Conservation (phyloP, 2,113 vertebrate genomes). For the Prietella phreatophila region DNA sequence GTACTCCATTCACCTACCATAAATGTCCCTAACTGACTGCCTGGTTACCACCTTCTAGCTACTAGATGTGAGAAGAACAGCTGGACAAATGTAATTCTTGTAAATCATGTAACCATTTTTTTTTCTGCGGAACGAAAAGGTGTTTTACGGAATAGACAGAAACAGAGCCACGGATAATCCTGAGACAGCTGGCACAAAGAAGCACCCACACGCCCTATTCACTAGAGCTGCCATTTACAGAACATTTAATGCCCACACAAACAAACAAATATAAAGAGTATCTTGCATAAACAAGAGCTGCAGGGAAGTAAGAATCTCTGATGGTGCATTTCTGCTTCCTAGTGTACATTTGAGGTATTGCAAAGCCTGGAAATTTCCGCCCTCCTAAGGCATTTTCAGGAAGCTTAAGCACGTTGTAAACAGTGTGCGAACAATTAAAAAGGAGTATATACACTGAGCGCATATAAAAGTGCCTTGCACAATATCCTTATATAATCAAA, state of each 20-base stretch:
- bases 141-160: background rate
- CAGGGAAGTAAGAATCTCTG: background rate
- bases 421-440: background rate
- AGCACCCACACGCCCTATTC: background rate
- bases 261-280: background rate
- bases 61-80: background rate
- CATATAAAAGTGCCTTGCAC: background rate
- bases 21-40: background rate
- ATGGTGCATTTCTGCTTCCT: slow-evolving; percentile 20
- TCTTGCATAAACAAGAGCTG: background rate
- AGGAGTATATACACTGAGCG: background rate
- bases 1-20: background rate
- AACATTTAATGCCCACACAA: slow-evolving; percentile 14
- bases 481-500: background rate
- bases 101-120: background rate
- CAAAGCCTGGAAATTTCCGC: background rate
- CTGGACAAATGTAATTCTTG: background rate
- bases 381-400: too few species aligned
- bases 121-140: background rate
- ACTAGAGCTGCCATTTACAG: background rate
- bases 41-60: background rate
- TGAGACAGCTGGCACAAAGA: background rate
- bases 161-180: background rate
- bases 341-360: slow-evolving; percentile 19
- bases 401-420: background rate